These are phyloP conservation scores for Cepaea nemoralis DNA, from an alignment of 1,140 invertebrate genomes.

Conservation along the genomic window DNA sequence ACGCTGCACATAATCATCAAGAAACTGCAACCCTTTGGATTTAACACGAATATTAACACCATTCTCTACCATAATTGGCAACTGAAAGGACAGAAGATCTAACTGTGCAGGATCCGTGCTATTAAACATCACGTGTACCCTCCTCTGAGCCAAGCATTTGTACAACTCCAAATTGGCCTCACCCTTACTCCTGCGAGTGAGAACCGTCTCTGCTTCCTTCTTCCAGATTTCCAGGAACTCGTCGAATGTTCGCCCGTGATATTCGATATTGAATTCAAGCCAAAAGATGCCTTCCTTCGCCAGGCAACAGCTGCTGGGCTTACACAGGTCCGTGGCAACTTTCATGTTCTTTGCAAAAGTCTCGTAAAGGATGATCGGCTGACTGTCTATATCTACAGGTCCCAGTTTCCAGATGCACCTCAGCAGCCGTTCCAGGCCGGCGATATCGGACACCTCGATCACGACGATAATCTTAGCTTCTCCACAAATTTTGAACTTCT, in stretches of 20 bases:
- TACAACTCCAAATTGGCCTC: conserved; percentile 49
- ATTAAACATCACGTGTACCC: conserved; percentile 53
- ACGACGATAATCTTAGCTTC: conserved; percentile 42
- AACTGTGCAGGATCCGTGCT: conserved; percentile 44
- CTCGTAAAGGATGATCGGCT: conserved; percentile 49
- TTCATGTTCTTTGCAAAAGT: conserved; percentile 49
- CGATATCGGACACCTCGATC: conserved; percentile 52
- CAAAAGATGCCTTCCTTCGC: conserved; percentile 50
- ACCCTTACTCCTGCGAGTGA: conserved; percentile 41
- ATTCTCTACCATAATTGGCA: conserved; percentile 53
- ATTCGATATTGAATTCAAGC: conserved; percentile 51
- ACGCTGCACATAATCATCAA: conserved; percentile 48
- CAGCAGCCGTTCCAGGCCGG: conserved; percentile 54
- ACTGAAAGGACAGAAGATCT: conserved; percentile 49
- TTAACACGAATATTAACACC: conserved; percentile 45
- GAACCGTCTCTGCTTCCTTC: conserved; percentile 46
- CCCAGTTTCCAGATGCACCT: conserved; percentile 52
- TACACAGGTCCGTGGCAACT: conserved; percentile 29
- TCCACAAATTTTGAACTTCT: background rate
- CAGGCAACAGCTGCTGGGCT: conserved; percentile 27
- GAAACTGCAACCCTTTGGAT: conserved; percentile 50
- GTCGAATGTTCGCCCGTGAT: conserved; percentile 41
- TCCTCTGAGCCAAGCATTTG: conserved; percentile 53
- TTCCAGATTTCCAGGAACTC: conserved; percentile 51
- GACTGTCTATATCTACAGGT: conserved; percentile 47